phyloP scores from a whole-genome alignment of 2,797 vertebrate species.

The Heteromormyrus szaboi region DNA sequence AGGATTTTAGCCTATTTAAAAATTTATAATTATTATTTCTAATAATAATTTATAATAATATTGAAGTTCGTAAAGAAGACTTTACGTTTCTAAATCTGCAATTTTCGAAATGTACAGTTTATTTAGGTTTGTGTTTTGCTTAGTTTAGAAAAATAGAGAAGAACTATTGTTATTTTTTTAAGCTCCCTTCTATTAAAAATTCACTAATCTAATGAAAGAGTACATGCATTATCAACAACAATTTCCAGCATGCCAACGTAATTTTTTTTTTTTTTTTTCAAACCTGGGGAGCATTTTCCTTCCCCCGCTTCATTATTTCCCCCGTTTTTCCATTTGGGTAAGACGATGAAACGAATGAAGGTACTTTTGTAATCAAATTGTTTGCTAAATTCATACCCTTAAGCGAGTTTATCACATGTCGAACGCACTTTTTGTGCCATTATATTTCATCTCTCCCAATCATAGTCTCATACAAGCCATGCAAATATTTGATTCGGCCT shows the following conservation, averaged over 20 bases:
- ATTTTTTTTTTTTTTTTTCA: neutral
- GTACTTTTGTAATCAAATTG: neutral
- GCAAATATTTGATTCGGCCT: neutral
- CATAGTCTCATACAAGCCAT: neutral
- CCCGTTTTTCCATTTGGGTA: neutral
- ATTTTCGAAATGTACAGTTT: neutral
- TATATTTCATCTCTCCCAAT: neutral
- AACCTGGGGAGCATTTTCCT: neutral
- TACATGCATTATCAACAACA: slow-evolving; percentile 8
- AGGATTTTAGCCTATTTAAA: neutral
- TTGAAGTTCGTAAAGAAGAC: neutral
- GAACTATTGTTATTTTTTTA: neutral
- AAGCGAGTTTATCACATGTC: neutral
- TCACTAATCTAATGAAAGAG: neutral
- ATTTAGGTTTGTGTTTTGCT: neutral
- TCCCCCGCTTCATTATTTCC: neutral
- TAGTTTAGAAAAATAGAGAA: neutral
- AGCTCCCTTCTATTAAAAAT: neutral
- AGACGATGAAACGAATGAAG: slow-evolving; percentile 1
- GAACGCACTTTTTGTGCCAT: neutral
- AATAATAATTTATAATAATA: neutral
- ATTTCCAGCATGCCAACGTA: neutral
- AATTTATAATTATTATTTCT: neutral
- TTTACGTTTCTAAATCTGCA: neutral
- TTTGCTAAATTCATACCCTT: slow-evolving; percentile 8